Evolutionary conservation across 2,888 invertebrate species (phyloP).

Genomic region (Horisme vitalbata): DNA sequence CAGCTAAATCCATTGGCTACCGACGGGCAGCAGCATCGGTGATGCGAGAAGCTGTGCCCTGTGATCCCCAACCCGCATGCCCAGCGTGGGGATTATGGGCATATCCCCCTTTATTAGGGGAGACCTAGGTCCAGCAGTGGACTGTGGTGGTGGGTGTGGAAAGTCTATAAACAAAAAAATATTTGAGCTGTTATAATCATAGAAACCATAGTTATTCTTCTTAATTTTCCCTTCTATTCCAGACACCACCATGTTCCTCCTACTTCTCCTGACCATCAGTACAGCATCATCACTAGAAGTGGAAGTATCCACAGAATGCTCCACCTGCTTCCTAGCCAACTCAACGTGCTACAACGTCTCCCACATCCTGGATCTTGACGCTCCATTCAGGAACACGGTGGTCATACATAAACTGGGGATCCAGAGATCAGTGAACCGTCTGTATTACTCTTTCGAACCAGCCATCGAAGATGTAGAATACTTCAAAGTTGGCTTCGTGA

Average conservation of each 20-base stretch:
- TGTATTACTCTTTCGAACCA: slow-evolving; percentile 69
- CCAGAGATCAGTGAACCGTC: slow-evolving; percentile 50
- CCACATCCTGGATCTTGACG: slow-evolving; percentile 55
- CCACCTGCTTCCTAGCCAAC: slow-evolving; percentile 54
- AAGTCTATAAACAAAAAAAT: no score
- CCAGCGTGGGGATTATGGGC: no score
- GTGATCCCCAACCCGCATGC: no score
- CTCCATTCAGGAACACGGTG: slow-evolving; percentile 57
- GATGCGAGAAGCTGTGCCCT: no score
- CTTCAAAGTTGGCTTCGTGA: slow-evolving; percentile 63
- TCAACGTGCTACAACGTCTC: slow-evolving; percentile 57
- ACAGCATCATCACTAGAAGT: slow-evolving; percentile 37
- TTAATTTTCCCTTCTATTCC: slow-evolving; percentile 33
- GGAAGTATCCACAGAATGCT: slow-evolving; percentile 37
- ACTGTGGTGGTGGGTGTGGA: no score
- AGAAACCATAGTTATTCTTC: no score
- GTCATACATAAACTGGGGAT: slow-evolving; percentile 64
- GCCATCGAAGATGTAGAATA: slow-evolving; percentile 60
- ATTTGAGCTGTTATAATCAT: no score
- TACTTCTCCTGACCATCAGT: slow-evolving; percentile 40
- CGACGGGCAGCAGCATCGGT: no score
- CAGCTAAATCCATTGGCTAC: no score
- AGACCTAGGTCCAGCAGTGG: no score
- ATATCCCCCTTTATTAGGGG: no score
- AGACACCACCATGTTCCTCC: slow-evolving; percentile 46